Conservation (phyloP, 2,888 invertebrate genomes). For the Melangyna quadrimaculata region DNA sequence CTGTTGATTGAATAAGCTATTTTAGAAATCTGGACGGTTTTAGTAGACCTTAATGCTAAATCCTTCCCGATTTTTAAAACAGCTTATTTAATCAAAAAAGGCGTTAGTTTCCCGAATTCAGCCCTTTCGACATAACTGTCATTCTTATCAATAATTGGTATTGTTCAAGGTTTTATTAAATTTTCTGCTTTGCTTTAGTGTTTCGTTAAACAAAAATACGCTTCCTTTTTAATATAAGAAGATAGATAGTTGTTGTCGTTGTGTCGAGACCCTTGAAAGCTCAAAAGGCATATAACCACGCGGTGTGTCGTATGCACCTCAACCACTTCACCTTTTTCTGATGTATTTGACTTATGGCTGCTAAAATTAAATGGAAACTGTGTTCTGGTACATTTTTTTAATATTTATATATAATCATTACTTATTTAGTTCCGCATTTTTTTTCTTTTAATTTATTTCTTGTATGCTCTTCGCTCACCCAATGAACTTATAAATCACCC, state of each 20-base stretch:
- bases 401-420: background rate
- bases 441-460: background rate
- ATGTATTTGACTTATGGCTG: background rate
- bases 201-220: background rate
- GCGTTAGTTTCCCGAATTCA: background rate
- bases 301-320: background rate
- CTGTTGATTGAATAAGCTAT: too few species aligned
- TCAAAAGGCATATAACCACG: conserved; percentile 39
- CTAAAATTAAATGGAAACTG: background rate
- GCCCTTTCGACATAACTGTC: background rate
- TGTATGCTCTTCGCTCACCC: background rate
- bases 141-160: conserved; percentile 42
- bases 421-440: conserved; percentile 18
- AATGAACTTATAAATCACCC: conserved; percentile 25
- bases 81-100: too few species aligned
- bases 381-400: background rate
- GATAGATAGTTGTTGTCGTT: conserved; percentile 13
- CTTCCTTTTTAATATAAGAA: conserved; percentile 20
- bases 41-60: too few species aligned
- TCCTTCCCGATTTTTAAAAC: too few species aligned
- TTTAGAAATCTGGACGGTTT: too few species aligned
- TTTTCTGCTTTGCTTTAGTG: conserved; percentile 13
- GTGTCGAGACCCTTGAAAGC: conserved; percentile 42
- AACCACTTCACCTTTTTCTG: background rate
- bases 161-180: conserved; percentile 47